These are phyloP conservation scores for Cecropterus lyciades DNA, from an alignment of 1,140 invertebrate species.

Conservation along the genomic window DNA sequence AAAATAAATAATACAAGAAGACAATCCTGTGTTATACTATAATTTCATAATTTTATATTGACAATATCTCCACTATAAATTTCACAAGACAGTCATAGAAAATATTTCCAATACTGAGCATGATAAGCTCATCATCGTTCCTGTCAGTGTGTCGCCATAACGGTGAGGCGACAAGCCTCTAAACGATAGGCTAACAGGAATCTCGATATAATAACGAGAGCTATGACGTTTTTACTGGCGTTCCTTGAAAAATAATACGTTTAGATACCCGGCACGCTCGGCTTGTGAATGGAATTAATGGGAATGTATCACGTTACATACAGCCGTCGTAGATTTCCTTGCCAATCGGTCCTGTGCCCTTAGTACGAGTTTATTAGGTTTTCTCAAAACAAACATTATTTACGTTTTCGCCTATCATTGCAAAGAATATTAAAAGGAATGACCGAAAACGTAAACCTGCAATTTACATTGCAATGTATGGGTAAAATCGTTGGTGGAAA, in stretches of 20 bases:
- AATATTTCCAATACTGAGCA: neutral
- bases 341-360: slow-evolving; percentile 1
- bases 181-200: slow-evolving; percentile 48
- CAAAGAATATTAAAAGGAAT: too few relatives aligned
- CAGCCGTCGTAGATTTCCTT: slow-evolving; percentile 8
- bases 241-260: slow-evolving; percentile 41
- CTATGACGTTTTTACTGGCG: slow-evolving; percentile 49
- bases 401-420: too few relatives aligned
- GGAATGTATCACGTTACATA: slow-evolving; percentile 13
- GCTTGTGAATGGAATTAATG: slow-evolving; percentile 32
- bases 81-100: too few relatives aligned
- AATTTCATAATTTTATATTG: too few relatives aligned
- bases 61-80: too few relatives aligned
- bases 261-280: slow-evolving; percentile 15
- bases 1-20: too few relatives aligned
- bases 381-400: too few relatives aligned
- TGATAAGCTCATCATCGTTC: neutral
- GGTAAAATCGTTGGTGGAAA: too few relatives aligned
- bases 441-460: too few relatives aligned
- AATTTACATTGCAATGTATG: too few relatives aligned
- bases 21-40: too few relatives aligned
- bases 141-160: slow-evolving; percentile 42
- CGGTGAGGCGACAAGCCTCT: slow-evolving; percentile 45
- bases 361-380: too few relatives aligned
- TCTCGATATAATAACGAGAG: slow-evolving; percentile 57